Evolutionary conservation across 2,888 invertebrate species (phyloP).

Genomic region (Eumacrocentrus americanus): DNA sequence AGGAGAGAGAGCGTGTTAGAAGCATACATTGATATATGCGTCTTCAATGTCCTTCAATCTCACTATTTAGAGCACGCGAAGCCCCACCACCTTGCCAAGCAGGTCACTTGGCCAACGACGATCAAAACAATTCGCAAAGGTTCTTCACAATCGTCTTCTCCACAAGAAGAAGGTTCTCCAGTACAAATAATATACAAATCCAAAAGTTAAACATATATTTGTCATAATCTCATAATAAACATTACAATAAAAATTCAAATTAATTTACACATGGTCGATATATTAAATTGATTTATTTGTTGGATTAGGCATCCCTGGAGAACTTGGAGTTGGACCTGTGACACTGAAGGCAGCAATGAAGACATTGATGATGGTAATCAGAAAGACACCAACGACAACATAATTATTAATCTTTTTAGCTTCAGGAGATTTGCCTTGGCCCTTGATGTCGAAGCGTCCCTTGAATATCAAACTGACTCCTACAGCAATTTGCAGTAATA

Average conservation of each 20-base stretch:
- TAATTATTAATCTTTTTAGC: slow-evolving; percentile 69
- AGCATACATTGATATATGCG: slow-evolving; percentile 22
- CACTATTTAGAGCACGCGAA: slow-evolving; percentile 27
- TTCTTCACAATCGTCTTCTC: no score
- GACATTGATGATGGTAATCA: slow-evolving; percentile 73
- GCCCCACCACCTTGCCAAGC: slow-evolving; percentile 17
- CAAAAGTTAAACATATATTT: not conserved
- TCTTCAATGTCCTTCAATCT: slow-evolving; percentile 14
- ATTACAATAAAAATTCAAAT: no score
- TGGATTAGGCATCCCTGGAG: not conserved
- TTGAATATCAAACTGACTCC: slow-evolving; percentile 70
- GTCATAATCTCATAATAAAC: not conserved
- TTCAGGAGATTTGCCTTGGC: slow-evolving; percentile 61
- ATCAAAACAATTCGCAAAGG: no score
- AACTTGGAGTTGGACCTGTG: slow-evolving; percentile 26
- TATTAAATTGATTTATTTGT: not conserved
- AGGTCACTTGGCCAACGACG: not conserved
- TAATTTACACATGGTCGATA: not conserved
- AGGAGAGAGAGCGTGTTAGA: no score
- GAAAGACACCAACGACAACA: slow-evolving; percentile 69
- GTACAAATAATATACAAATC: no score
- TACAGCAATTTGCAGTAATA: slow-evolving; percentile 69
- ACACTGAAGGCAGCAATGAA: slow-evolving; percentile 71
- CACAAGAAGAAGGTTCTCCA: no score
- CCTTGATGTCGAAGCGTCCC: slow-evolving; percentile 65